Percentiles rank a stretch among this genome's conserved stretches.
phyloP scores from a whole-genome alignment of 2,113 vertebrate genomes.

The Mugil cephalus region DNA sequence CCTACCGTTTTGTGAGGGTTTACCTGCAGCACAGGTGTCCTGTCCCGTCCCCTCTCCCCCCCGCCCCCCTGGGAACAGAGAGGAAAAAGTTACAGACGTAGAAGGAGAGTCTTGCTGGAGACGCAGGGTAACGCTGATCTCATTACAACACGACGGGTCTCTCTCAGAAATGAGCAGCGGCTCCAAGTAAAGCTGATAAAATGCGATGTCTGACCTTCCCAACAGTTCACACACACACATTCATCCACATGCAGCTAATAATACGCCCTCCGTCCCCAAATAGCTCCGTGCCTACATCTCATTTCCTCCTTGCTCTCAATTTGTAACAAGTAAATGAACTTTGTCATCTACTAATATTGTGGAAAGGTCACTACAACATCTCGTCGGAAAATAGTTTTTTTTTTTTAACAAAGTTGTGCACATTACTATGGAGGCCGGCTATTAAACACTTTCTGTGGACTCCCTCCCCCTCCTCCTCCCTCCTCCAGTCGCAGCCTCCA shows the following conservation, averaged over 20 bases:
- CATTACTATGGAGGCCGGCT: conserved; percentile 12
- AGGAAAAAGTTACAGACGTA: conserved; percentile 9
- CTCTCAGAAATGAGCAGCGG: conserved; percentile 39
- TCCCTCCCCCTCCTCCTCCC: neutral
- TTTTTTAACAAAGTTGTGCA: conserved; percentile 36
- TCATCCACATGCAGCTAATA: conserved; percentile 50
- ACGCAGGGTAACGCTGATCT: conserved; percentile 23
- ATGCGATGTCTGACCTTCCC: conserved; percentile 76
- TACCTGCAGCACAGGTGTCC: no score
- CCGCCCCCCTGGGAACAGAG: no score
- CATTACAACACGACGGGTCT: conserved; percentile 27
- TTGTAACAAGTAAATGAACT: conserved; percentile 51
- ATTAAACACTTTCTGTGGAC: conserved; percentile 47
- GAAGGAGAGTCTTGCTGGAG: neutral
- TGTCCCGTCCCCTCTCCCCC: no score
- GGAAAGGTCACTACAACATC: conserved; percentile 57
- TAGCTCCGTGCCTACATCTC: conserved; percentile 50
- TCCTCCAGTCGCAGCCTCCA: neutral
- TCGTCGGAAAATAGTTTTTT: conserved; percentile 44
- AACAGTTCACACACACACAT: conserved; percentile 50
- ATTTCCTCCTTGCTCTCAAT: conserved; percentile 39
- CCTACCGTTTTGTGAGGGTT: no score
- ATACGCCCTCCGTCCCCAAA: conserved; percentile 53
- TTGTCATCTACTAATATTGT: conserved; percentile 45
- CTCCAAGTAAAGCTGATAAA: conserved; percentile 56